These are phyloP conservation scores for Neodiprion fabricii DNA, from an alignment of 1,140 invertebrate genomes.

Conservation along the genomic window DNA sequence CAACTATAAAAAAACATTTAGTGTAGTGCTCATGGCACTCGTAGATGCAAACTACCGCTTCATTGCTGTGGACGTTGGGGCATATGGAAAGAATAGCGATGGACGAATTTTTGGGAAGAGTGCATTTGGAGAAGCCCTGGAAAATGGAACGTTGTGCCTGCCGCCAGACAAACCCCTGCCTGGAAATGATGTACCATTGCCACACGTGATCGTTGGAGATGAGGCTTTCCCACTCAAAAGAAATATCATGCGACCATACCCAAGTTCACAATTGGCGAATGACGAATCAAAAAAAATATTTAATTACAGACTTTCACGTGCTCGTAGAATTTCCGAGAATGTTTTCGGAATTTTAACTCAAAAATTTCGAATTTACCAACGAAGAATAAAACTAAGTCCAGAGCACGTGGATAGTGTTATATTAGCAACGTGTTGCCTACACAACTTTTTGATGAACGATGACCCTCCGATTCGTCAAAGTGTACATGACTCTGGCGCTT, in stretches of 20 bases:
- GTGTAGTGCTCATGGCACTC: slow-evolving; percentile 54
- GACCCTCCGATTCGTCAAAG: too few relatives aligned
- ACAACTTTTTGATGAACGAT: slow-evolving; percentile 18
- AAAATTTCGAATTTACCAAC: slow-evolving; percentile 24
- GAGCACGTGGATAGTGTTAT: slow-evolving; percentile 19
- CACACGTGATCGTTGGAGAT: slow-evolving; percentile 55
- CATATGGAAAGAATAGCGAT: slow-evolving; percentile 25
- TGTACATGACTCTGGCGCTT: too few relatives aligned
- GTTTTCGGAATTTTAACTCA: slow-evolving; percentile 21
- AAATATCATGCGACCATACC: slow-evolving; percentile 58
- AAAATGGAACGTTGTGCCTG: slow-evolving; percentile 24
- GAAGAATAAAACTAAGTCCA: slow-evolving; percentile 18
- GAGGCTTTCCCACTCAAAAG: slow-evolving; percentile 57
- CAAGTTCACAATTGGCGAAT: slow-evolving; percentile 27
- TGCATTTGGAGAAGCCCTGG: slow-evolving; percentile 14
- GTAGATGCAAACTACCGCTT: slow-evolving; percentile 40
- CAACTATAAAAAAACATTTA: slow-evolving; percentile 61
- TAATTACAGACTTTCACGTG: slow-evolving; percentile 27
- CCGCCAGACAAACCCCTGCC: slow-evolving; percentile 35
- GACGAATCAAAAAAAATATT: slow-evolving; percentile 17
- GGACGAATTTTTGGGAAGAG: slow-evolving; percentile 16
- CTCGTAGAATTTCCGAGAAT: slow-evolving; percentile 22
- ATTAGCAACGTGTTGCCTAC: slow-evolving; percentile 19
- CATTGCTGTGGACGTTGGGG: slow-evolving; percentile 29
- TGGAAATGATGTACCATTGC: slow-evolving; percentile 24